Base-by-base conservation (phyloP, 2,888 invertebrate species). In the Agrotis exclamationis region DNA sequence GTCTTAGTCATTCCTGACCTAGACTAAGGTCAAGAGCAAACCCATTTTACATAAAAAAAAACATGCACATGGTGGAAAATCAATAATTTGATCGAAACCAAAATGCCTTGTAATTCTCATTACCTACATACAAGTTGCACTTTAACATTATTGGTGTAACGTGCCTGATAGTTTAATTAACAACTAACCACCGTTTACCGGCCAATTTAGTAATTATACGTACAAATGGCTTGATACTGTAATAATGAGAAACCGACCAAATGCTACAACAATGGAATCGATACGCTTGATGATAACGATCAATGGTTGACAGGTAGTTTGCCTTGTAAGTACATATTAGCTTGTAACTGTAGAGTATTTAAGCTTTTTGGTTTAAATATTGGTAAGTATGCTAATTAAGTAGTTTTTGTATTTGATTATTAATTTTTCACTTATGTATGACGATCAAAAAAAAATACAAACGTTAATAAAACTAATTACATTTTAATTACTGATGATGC, bases 241-340 rank as follows among this genome's bases (percentile, higher is more conserved):
- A 70, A 80, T 67, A 50, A 70, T 70, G 82, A 67, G 63, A 70
- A 75, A 20, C 60, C 28, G 48, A 70, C 70, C 82, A 81, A 81
- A 67, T 76, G 76, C 24, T 70, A 28, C 47, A 62, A 57, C 45
- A 59, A 20, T 70, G 3, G 22, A 76, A 67, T 70, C 54, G 44
- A 76, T 62, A 64, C 20, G 18, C 6, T n/a, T 62, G 18, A 13
- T 58, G 53, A 63, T 79, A 50, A 48, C 14, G 48, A 59, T 59
- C 58, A 18, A 20, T 20, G 22, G 48, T 45, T 48, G 33, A 33
- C 44, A 18, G 18, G 7, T 7, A 16, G 20, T 76, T 39, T 9
- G 13, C 11, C n/a, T 20, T 5, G 18, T 13, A 13, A 4, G 1
- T n/a, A 47, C n/a, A 45, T n/a, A 14, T 2, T 48, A 2, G 9